Conservation (phyloP, 92 coral and sea anemone species). For the Phenganax subtilis region DNA sequence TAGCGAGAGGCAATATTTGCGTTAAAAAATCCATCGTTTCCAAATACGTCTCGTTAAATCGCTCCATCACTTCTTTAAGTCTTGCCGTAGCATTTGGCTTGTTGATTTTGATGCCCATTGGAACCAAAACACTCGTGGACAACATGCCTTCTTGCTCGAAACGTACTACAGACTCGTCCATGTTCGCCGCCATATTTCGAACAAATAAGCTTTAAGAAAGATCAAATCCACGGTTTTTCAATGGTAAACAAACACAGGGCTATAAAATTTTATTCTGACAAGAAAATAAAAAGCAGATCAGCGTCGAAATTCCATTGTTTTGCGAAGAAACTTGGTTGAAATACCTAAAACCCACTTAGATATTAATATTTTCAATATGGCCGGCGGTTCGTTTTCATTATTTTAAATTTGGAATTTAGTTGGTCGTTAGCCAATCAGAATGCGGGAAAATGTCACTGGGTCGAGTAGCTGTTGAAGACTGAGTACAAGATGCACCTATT, state of each 20-base stretch:
- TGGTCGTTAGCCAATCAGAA: constrained; percentile 39
- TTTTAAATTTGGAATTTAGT: constrained; percentile 29
- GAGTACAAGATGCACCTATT: constrained; percentile 10
- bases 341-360: not conserved
- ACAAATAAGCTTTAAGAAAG: not conserved
- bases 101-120: constrained; percentile 57
- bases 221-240: not conserved
- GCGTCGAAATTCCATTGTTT: constrained; percentile 20
- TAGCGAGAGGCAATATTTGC: constrained; percentile 76
- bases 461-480: constrained; percentile 2
- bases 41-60: constrained; percentile 48
- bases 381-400: not conserved
- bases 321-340: not conserved
- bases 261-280: not conserved
- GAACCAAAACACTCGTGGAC: constrained; percentile 46
- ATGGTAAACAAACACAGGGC: not conserved
- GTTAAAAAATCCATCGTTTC: constrained; percentile 52
- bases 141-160: not conserved
- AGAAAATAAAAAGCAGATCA: not conserved
- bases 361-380: not conserved
- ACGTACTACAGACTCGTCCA: constrained; percentile 22
- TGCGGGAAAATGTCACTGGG: not conserved
- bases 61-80: constrained; percentile 43
- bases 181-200: constrained; percentile 4
- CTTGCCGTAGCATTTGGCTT: constrained; percentile 49